Conservation (phyloP, 2,888 invertebrate genomes). For the Urechis unicinctus region DNA sequence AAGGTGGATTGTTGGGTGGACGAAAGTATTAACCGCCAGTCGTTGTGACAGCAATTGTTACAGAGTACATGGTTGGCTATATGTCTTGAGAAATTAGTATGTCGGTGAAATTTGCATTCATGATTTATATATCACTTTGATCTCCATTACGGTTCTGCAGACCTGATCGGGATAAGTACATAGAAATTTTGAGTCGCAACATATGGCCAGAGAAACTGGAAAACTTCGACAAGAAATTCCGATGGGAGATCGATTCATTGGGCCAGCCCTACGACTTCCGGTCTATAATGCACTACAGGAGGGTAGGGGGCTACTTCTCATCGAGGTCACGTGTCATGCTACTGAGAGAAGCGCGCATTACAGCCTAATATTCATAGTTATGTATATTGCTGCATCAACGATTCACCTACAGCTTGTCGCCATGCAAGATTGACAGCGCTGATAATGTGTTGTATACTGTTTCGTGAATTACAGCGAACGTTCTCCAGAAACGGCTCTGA, state of each 20-base stretch:
- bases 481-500: slow-evolving; percentile 17
- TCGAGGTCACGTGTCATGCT: no score
- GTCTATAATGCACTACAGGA: slow-evolving; percentile 24
- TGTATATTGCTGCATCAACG: no score
- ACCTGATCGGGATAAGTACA: slow-evolving; percentile 16
- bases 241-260: slow-evolving; percentile 19
- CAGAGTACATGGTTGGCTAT: no score
- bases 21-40: no score
- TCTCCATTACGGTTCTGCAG: slow-evolving; percentile 7
- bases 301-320: slow-evolving; percentile 8
- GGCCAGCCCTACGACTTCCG: slow-evolving; percentile 22
- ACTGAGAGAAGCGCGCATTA: no score
- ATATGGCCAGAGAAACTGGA: slow-evolving; percentile 12
- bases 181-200: slow-evolving; percentile 12
- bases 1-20: no score
- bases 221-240: slow-evolving; percentile 21
- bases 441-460: neutral
- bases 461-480: slow-evolving; percentile 14
- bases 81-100: neutral
- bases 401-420: no score
- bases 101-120: neutral
- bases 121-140: neutral
- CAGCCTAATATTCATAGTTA: no score
- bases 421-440: no score
- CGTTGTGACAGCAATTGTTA: no score